Percentiles rank a stretch among this genome's conserved stretches.
Conservation (phyloP, 2,888 invertebrate species). For the Ctenicera cuprea region DNA sequence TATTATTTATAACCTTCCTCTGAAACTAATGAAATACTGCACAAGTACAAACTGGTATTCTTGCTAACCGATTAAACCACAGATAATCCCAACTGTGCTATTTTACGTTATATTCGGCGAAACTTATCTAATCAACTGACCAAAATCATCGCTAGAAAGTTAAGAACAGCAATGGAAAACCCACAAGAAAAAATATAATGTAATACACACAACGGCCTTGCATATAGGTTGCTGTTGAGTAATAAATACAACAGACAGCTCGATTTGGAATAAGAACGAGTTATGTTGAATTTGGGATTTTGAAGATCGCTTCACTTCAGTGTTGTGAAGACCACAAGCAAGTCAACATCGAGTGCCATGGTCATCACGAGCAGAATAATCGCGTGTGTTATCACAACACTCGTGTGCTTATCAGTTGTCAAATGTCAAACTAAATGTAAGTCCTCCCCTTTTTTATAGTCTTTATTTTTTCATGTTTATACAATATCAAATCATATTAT, state of each 20-base stretch:
- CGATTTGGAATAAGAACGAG: constrained; percentile 21
- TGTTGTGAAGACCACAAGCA: constrained; percentile 48
- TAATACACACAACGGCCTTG: constrained; percentile 40
- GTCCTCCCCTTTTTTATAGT: constrained; percentile 45
- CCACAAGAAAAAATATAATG: constrained; percentile 41
- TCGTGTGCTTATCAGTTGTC: constrained; percentile 51
- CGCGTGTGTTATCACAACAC: constrained; percentile 50
- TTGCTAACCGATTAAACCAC: background rate
- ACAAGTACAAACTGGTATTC: too few relatives aligned
- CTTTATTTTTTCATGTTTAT: background rate
- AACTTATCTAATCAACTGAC: background rate
- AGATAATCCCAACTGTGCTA: background rate
- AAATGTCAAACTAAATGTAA: constrained; percentile 58
- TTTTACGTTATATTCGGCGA: too few relatives aligned
- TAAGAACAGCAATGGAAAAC: constrained; percentile 36
- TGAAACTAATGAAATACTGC: background rate
- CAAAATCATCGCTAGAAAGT: constrained; percentile 25
- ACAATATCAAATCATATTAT: too few relatives aligned
- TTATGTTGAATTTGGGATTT: constrained; percentile 41
- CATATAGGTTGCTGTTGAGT: constrained; percentile 13
- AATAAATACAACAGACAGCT: constrained; percentile 32
- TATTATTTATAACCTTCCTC: background rate
- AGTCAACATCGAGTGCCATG: constrained; percentile 42
- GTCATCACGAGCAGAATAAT: constrained; percentile 29
- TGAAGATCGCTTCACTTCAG: constrained; percentile 41